A percentile compares a stretch with the other conserved stretches of the same genome.
Evolutionary conservation across 2,113 vertebrate genomes (phyloP).

Genomic region (Synodontis membranacea): DNA sequence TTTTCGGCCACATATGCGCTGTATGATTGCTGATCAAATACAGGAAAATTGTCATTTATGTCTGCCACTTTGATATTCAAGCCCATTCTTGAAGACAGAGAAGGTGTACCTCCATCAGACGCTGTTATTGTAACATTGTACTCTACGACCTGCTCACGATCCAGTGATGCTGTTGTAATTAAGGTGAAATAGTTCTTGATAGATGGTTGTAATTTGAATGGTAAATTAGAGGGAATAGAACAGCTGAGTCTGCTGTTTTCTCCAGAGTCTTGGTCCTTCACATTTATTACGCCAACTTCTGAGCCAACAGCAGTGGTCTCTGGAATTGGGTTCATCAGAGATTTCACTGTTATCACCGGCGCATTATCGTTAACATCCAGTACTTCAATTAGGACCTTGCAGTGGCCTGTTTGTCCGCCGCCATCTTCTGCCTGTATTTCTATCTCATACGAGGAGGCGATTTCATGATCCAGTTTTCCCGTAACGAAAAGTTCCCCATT

Average conservation of each 20-base stretch:
- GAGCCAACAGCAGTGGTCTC: conserved; percentile 48
- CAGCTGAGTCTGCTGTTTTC: conserved; percentile 67
- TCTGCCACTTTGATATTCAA: conserved; percentile 45
- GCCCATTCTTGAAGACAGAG: conserved; percentile 54
- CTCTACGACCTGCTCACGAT: conserved; percentile 59
- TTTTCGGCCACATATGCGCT: conserved; percentile 47
- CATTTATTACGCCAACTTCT: conserved; percentile 64
- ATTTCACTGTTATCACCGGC: conserved; percentile 53
- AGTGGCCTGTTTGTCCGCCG: conserved; percentile 52
- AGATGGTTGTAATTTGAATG: conserved; percentile 62
- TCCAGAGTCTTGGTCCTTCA: conserved; percentile 66
- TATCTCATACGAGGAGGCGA: conserved; percentile 50
- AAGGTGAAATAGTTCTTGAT: conserved; percentile 67
- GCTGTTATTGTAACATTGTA: conserved; percentile 69
- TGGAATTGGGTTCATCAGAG: conserved; percentile 51
- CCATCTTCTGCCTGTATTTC: conserved; percentile 57
- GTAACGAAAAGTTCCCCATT: conserved; percentile 50
- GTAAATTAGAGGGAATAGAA: conserved; percentile 49
- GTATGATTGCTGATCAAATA: conserved; percentile 47
- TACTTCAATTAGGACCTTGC: conserved; percentile 54
- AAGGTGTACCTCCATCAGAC: conserved; percentile 64
- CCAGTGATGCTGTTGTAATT: conserved; percentile 60
- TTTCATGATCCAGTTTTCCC: conserved; percentile 55
- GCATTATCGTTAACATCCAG: conserved; percentile 60
- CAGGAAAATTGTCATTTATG: conserved; percentile 55